Evolutionary conservation across 2,797 vertebrate species (phyloP).

Genomic region (Diglossa cyanea): DNA sequence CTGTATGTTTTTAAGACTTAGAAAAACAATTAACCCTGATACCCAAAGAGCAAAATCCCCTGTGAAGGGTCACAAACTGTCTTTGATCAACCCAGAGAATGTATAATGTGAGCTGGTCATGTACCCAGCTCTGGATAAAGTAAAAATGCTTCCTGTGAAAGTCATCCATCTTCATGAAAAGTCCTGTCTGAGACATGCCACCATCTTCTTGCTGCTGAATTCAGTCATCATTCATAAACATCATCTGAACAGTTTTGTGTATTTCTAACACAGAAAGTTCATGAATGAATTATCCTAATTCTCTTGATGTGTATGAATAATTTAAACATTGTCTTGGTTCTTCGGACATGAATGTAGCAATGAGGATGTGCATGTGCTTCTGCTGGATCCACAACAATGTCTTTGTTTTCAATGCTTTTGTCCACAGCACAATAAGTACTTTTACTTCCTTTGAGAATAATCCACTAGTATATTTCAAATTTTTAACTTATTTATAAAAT

Average conservation of each 20-base stretch:
- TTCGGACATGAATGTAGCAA: fast-evolving
- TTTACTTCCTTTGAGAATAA: neutral
- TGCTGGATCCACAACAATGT: neutral
- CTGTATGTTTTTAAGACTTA: neutral
- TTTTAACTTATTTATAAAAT: neutral
- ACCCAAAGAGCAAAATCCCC: neutral
- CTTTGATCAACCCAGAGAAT: neutral
- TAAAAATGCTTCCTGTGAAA: neutral
- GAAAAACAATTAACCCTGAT: neutral
- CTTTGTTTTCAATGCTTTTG: neutral
- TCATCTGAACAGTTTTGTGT: neutral
- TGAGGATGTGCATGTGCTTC: neutral
- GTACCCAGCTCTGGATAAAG: neutral
- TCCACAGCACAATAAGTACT: neutral
- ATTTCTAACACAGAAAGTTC: neutral
- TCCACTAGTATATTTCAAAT: neutral
- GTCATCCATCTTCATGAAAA: neutral
- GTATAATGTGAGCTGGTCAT: neutral
- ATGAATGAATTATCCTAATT: neutral
- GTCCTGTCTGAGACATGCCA: neutral
- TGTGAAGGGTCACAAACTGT: neutral
- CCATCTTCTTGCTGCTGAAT: neutral
- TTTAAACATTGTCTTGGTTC: neutral
- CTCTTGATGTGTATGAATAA: neutral
- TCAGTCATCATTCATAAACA: neutral